Evolutionary conservation across 2,113 vertebrate species (phyloP).

Genomic region (Struthio camelus): DNA sequence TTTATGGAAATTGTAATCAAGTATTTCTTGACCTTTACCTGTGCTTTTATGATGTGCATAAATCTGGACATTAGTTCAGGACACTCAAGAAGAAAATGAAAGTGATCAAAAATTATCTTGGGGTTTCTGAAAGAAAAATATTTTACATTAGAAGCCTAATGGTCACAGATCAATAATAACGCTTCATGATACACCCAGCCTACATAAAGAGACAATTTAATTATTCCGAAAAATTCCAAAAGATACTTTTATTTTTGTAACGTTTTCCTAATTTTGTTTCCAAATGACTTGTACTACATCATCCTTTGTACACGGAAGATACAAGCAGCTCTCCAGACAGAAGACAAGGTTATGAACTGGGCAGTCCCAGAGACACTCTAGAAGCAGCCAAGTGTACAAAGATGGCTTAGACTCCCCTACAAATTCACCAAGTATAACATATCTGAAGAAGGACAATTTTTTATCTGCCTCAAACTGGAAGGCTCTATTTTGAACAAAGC

Average conservation of each 20-base stretch:
- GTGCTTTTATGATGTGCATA: conserved; percentile 99
- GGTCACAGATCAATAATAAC: background rate
- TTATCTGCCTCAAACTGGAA: background rate
- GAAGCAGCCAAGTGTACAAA: background rate
- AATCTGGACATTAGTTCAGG: conserved; percentile 98
- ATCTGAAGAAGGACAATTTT: background rate
- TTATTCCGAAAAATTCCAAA: background rate
- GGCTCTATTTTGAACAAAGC: background rate
- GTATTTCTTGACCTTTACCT: conserved; percentile 77
- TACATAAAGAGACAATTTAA: background rate
- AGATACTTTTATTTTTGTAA: background rate
- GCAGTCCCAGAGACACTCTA: background rate
- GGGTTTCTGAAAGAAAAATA: conserved; percentile 86
- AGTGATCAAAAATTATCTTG: conserved; percentile 98
- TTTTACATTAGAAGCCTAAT: background rate
- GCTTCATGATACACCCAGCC: background rate
- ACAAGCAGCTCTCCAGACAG: background rate
- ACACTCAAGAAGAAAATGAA: conserved; percentile 98
- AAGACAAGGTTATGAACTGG: background rate
- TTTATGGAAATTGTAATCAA: background rate
- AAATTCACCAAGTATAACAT: background rate
- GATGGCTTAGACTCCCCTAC: background rate
- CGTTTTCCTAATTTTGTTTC: background rate
- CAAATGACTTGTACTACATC: background rate
- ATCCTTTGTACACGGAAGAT: background rate